Conservation (phyloP, 2,888 invertebrate genomes). For the Trisateles emortualis region DNA sequence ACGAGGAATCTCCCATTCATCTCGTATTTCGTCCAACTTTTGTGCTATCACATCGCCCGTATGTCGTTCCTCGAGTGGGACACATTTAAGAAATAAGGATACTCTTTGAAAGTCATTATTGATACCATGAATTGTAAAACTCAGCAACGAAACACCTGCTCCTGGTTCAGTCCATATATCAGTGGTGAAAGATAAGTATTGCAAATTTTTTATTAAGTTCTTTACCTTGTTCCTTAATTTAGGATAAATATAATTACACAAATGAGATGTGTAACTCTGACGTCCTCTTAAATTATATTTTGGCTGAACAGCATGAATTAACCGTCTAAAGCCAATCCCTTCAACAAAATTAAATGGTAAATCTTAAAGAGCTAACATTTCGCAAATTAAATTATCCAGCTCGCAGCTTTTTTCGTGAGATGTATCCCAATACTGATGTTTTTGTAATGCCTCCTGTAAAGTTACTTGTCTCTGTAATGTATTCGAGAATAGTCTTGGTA, state of each 20-base stretch:
- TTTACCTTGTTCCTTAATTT: background rate
- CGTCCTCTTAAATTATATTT: background rate
- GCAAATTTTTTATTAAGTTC: conserved; percentile 32
- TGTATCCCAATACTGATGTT: conserved; percentile 23
- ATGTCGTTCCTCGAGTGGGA: conserved; percentile 41
- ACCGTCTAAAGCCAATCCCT: conserved; percentile 43
- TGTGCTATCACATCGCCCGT: conserved; percentile 43
- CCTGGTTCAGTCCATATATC: conserved; percentile 41
- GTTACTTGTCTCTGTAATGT: no score
- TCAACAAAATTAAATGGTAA: conserved; percentile 49
- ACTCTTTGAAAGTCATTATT: conserved; percentile 39
- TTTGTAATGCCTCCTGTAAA: background rate
- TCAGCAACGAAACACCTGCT: conserved; percentile 3
- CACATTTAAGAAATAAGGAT: conserved; percentile 35
- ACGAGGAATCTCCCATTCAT: conserved; percentile 46
- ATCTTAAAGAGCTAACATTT: conserved; percentile 50
- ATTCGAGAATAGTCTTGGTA: no score
- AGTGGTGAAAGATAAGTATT: conserved; percentile 44
- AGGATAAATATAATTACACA: background rate
- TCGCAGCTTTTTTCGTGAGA: conserved; percentile 27
- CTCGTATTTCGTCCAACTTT: conserved; percentile 43
- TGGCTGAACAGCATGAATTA: conserved; percentile 25
- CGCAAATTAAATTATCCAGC: conserved; percentile 39
- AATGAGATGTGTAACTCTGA: no score
- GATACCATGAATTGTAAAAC: conserved; percentile 35